Evolutionary conservation across 2,888 invertebrate genomes (phyloP).

Genomic region (Choreutis nemorana): DNA sequence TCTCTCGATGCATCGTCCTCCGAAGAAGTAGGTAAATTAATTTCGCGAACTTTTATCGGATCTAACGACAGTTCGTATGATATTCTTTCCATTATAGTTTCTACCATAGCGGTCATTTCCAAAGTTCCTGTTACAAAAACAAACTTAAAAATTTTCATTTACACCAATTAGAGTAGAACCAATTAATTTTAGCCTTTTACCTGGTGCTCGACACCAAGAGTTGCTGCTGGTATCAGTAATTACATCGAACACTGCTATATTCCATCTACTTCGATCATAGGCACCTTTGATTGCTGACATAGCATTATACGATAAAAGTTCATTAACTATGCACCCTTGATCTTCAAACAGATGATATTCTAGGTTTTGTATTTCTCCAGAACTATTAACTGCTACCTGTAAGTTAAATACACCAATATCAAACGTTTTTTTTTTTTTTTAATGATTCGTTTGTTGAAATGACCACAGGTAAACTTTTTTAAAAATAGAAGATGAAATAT

Average conservation of each 20-base stretch:
- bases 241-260: constrained; percentile 21
- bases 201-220: constrained; percentile 31
- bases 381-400: constrained; percentile 30
- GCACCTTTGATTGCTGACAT: constrained; percentile 19
- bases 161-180: too few species aligned
- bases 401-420: too few species aligned
- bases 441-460: too few species aligned
- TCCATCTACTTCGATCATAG: constrained; percentile 25
- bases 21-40: constrained; percentile 31
- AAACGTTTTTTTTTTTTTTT: too few species aligned
- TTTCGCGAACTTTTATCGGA: constrained; percentile 46
- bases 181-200: too few species aligned
- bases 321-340: constrained; percentile 40
- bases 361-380: constrained; percentile 58
- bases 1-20: constrained; percentile 19
- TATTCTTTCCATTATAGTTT: constrained; percentile 67
- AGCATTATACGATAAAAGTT: constrained; percentile 15
- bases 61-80: constrained; percentile 46
- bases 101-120: constrained; percentile 62
- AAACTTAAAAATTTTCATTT: constrained; percentile 7
- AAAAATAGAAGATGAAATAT: too few species aligned
- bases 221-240: constrained; percentile 33
- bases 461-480: too few species aligned
- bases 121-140: constrained; percentile 52
- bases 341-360: constrained; percentile 54